Conservation (phyloP, 2,797 vertebrate species). For the Melanotaenia pygmaea region DNA sequence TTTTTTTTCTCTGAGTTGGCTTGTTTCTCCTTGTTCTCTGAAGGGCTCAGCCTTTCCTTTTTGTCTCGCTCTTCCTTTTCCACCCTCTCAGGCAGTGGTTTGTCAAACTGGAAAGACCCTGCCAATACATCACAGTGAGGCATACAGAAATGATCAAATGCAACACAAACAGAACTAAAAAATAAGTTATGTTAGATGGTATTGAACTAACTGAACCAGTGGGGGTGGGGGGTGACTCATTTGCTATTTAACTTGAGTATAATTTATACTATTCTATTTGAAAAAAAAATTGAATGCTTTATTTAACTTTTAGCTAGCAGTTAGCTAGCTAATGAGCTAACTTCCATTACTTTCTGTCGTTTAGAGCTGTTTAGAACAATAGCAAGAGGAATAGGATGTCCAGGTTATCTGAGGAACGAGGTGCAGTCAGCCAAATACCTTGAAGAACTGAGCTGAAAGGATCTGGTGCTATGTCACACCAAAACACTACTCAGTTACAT, state of each 20-base stretch:
- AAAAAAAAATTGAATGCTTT: neutral
- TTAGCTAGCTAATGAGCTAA: too few relatives aligned
- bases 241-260: neutral
- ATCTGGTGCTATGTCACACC: too few relatives aligned
- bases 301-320: too few relatives aligned
- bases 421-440: too few relatives aligned
- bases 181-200: neutral
- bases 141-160: neutral
- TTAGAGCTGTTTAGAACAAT: too few relatives aligned
- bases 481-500: too few relatives aligned
- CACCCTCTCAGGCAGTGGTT: conserved; percentile 8
- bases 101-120: conserved; percentile 58
- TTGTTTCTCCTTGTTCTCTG: conserved; percentile 16
- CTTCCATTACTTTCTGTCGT: too few relatives aligned
- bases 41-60: conserved; percentile 15
- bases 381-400: too few relatives aligned
- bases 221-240: too few relatives aligned
- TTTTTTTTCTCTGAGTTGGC: conserved; percentile 33
- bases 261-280: neutral
- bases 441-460: too few relatives aligned
- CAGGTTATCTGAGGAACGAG: too few relatives aligned
- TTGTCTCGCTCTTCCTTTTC: neutral
- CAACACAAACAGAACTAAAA: neutral
- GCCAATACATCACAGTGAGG: neutral
- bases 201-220: neutral